Conservation (phyloP, 2,113 vertebrate species). For the Pangasianodon hypophthalmus region DNA sequence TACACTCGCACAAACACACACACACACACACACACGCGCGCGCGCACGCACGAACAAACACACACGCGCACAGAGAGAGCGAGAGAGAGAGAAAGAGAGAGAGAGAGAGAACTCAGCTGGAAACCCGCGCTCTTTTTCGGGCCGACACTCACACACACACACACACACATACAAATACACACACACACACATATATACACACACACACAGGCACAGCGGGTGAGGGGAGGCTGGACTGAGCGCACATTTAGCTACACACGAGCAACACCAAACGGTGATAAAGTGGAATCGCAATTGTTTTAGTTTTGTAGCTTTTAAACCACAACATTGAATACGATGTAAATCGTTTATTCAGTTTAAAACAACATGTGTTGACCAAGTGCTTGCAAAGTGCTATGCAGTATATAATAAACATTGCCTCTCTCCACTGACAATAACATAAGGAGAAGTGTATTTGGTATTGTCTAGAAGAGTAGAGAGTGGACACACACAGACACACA, state of each 20-base stretch:
- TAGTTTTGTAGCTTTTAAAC: not conserved
- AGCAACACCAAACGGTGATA: slow-evolving; percentile 67
- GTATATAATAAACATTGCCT: not conserved
- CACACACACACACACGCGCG: slow-evolving; percentile 42
- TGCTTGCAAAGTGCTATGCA: not conserved
- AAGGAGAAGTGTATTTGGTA: not conserved
- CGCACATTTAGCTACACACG: slow-evolving; percentile 61
- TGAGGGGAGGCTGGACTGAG: slow-evolving; percentile 35
- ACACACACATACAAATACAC: slow-evolving; percentile 62
- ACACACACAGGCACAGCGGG: not conserved
- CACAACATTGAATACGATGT: not conserved
- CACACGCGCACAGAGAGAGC: slow-evolving; percentile 68
- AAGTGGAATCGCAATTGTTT: slow-evolving; percentile 14
- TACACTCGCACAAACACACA: slow-evolving; percentile 14
- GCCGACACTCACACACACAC: slow-evolving; percentile 69
- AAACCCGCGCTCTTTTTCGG: slow-evolving; percentile 80
- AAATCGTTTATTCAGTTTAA: not conserved
- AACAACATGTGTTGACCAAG: not conserved
- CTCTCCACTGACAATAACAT: not conserved
- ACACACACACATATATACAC: not conserved
- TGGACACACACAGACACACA: not conserved
- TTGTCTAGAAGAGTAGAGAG: not conserved
- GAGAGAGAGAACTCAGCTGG: slow-evolving; percentile 79
- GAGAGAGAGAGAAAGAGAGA: slow-evolving; percentile 73
- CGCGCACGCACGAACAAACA: slow-evolving; percentile 68